A percentile compares a stretch with the other conserved stretches of the same genome.
These are phyloP conservation scores for Eremophila alpestris DNA, from an alignment of 2,797 vertebrate genomes.

Conservation along the genomic window DNA sequence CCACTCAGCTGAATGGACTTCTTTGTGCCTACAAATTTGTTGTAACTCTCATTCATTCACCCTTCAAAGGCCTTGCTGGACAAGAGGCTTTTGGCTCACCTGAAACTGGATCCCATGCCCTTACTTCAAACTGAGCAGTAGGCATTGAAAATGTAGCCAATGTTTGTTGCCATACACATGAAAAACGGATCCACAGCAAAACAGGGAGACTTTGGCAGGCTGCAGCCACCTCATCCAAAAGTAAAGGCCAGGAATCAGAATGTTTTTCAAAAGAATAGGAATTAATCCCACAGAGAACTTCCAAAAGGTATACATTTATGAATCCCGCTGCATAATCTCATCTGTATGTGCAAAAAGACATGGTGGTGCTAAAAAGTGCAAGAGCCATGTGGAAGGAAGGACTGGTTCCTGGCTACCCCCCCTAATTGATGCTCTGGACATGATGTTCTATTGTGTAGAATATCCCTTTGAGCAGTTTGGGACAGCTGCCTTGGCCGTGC, in stretches of 20 bases:
- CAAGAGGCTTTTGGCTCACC: not conserved
- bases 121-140: not conserved
- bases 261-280: not conserved
- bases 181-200: not conserved
- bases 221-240: not conserved
- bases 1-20: not conserved
- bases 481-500: not conserved
- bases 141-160: not conserved
- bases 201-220: not conserved
- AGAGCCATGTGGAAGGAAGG: too few species aligned
- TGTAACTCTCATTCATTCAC: not conserved
- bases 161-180: rapidly evolving
- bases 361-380: not conserved
- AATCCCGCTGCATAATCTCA: rapidly evolving
- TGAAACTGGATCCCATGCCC: not conserved
- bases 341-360: not conserved
- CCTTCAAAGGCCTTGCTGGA: not conserved
- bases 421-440: not conserved
- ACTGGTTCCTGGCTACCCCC: not conserved
- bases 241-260: not conserved
- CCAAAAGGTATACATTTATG: not conserved
- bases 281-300: not conserved
- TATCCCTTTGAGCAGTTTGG: too few species aligned
- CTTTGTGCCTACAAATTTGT: not conserved
- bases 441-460: rapidly evolving